These are phyloP conservation scores for Deilephila porcellus DNA, from an alignment of 2,888 invertebrate species.

Conservation along the genomic window DNA sequence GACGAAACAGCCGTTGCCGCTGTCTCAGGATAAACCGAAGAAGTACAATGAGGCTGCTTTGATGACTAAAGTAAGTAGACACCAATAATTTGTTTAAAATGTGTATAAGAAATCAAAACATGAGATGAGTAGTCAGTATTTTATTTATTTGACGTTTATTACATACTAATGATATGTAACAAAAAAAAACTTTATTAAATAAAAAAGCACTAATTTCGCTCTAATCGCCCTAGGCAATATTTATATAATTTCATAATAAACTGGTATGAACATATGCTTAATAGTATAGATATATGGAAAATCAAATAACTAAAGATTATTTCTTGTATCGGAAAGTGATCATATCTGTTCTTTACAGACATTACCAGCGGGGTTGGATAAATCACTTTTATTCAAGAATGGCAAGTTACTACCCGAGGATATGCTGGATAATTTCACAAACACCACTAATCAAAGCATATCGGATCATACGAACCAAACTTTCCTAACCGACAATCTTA, in stretches of 20 bases:
- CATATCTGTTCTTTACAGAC: conserved; percentile 50
- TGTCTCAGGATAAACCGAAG: conserved; percentile 78
- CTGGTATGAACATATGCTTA: too few species aligned
- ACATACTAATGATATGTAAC: too few species aligned
- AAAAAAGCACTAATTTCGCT: too few species aligned
- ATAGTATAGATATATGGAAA: too few species aligned
- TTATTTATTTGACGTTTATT: too few species aligned
- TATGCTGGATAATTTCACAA: conserved; percentile 58
- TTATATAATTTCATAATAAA: too few species aligned
- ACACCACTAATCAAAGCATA: conserved; percentile 56
- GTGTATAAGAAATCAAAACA: too few species aligned
- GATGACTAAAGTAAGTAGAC: conserved; percentile 68
- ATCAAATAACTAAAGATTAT: too few species aligned
- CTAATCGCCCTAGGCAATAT: too few species aligned
- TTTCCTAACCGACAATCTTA: conserved; percentile 68
- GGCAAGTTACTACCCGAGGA: conserved; percentile 74
- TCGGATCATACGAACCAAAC: conserved; percentile 62
- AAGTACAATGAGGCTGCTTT: conserved; percentile 79
- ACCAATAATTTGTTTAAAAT: neutral
- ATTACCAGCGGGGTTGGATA: conserved; percentile 74
- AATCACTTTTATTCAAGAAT: conserved; percentile 73
- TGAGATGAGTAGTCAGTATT: too few species aligned
- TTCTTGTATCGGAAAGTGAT: neutral
- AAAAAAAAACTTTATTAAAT: too few species aligned
- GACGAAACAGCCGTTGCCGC: conserved; percentile 86